Base-by-base conservation (phyloP, 2,888 invertebrate species). In the Hemaris fuciformis region DNA sequence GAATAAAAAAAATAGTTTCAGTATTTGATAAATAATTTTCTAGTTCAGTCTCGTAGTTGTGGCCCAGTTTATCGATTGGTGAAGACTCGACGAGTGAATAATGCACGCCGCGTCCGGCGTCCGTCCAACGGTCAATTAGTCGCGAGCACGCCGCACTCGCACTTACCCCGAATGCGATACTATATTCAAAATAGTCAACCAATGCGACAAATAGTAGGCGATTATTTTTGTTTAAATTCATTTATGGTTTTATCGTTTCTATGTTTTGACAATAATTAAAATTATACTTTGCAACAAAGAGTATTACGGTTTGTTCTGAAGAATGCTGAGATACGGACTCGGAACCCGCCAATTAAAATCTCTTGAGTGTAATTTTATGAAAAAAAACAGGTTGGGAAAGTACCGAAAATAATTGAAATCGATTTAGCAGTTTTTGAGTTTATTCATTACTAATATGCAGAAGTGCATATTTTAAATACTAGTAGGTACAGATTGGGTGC, bases 111-210 rank as follows among this genome's bases (percentile, higher is more conserved):
- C 65, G 68, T 66, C 68, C 61, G 58, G 31, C 63, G 68, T 67
- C 71, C 66, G 66, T 72, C 72, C 66, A 63, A 59, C 71, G 68
- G 72, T 73, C 76, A 76, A 74, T 76, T 76, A 76, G 74, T 69
- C 65, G 60, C 59, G 41, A 60, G 61, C 63, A 61, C 22, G 45
- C 23, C 60, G 41, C 61, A 23, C 57, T 57, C 57, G 61, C 53
- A 23, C 18, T 59, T 31, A 57, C 58, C 13, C 23, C 22, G 31
- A 45, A 59, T 57, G 43, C 59, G 4, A 48, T 60, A 46, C 45
- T 56, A 38, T 20, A 57, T 45, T 25, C 38, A 27, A 59, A 59
- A 59, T 46, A 23, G 43, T 23, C 13, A 8, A 1, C 46, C 3
- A 43, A 10, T 45, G 18, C 59, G 61, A 59, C 58, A 62, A 63